phyloP scores from a whole-genome alignment of 2,113 vertebrate genomes.

The Gadus macrocephalus region DNA sequence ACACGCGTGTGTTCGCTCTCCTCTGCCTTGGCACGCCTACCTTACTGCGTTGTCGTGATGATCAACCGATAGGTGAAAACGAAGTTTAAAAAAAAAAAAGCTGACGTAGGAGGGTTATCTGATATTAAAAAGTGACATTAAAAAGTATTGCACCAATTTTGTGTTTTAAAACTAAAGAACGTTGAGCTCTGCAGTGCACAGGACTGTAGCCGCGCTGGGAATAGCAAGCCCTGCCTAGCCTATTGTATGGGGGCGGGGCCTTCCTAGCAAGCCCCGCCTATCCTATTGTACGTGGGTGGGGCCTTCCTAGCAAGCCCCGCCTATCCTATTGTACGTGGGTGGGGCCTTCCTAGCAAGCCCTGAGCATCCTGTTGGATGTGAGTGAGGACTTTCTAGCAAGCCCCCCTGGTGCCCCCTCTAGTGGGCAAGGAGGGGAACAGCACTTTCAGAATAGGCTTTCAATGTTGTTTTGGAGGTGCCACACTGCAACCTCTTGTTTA shows the following conservation, averaged over 20 bases:
- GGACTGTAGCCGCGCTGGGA: slow-evolving; percentile 98
- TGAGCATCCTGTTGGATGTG: slow-evolving; percentile 15
- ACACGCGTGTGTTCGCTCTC: slow-evolving; percentile 77
- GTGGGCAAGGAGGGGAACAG: slow-evolving; percentile 79
- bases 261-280: slow-evolving; percentile 76
- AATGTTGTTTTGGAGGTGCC: slow-evolving; percentile 91
- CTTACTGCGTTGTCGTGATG: slow-evolving; percentile 89
- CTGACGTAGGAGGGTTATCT: slow-evolving; percentile 85
- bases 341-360: slow-evolving; percentile 76
- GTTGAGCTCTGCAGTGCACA: slow-evolving; percentile 93
- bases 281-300: slow-evolving; percentile 22
- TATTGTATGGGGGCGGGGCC: slow-evolving; percentile 29
- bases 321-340: slow-evolving; percentile 19
- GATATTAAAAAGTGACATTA: slow-evolving; percentile 75
- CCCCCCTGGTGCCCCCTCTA: slow-evolving; percentile 56
- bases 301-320: slow-evolving; percentile 76
- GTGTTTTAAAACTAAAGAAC: slow-evolving; percentile 94
- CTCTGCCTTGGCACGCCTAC: slow-evolving; percentile 96
- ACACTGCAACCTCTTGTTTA: slow-evolving; percentile 94
- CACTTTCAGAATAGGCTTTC: slow-evolving; percentile 98
- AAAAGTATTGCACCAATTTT: slow-evolving; percentile 97
- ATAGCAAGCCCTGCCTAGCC: slow-evolving; percentile 80
- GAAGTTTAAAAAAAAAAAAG: slow-evolving; percentile 52
- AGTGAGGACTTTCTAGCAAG: slow-evolving; percentile 71
- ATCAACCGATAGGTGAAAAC: slow-evolving; percentile 76